These are phyloP conservation scores for Poeciliopsis paucimaculata DNA, from an alignment of 2,797 vertebrate genomes.

Conservation along the genomic window DNA sequence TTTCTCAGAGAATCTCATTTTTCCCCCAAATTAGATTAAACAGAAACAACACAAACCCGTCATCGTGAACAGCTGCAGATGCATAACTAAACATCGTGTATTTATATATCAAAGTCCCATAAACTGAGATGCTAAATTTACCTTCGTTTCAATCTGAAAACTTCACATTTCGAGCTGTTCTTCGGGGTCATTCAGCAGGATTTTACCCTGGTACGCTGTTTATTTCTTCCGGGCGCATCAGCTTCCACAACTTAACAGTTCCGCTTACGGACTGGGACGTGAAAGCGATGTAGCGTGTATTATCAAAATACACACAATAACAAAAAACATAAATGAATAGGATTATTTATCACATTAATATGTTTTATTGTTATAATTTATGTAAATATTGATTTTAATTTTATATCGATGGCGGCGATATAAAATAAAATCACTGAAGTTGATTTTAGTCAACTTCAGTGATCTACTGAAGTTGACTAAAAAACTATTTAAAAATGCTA, in stretches of 20 bases:
- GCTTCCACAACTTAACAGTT: conserved; percentile 19
- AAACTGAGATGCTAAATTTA: conserved; percentile 4
- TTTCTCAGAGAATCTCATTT: not conserved
- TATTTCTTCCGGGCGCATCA: conserved; percentile 44
- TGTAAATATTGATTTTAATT: not conserved
- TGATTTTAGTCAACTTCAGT: too few relatives aligned
- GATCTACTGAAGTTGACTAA: not conserved
- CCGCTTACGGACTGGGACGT: conserved; percentile 4
- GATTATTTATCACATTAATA: not conserved
- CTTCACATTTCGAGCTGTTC: not conserved
- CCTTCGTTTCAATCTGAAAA: conserved; percentile 10
- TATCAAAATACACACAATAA: not conserved
- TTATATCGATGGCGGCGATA: too few relatives aligned
- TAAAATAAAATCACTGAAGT: too few relatives aligned
- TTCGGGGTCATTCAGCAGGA: conserved; percentile 17
- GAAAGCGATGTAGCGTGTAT: not conserved
- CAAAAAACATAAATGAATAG: not conserved
- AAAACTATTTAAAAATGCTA: not conserved
- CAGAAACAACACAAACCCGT: not conserved
- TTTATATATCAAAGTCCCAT: not conserved
- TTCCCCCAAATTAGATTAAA: not conserved
- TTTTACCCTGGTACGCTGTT: conserved; percentile 11
- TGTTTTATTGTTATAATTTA: not conserved
- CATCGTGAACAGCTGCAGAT: not conserved
- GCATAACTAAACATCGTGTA: not conserved